Evolutionary conservation across 1,140 invertebrate genomes (phyloP).

Genomic region (Drosophila suzukii): DNA sequence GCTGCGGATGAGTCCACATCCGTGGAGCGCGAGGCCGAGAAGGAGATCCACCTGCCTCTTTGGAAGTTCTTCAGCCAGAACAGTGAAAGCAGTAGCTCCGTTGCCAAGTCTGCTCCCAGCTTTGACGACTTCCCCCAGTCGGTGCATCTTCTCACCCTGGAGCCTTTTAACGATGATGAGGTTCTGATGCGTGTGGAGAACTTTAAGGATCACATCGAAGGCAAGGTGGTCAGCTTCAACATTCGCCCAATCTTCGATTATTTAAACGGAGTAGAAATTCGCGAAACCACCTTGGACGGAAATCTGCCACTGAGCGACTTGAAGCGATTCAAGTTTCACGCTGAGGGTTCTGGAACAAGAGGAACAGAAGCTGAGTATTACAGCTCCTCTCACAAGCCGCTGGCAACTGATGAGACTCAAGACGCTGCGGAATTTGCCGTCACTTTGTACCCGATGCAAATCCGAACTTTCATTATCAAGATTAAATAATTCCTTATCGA

Average conservation of each 20-base stretch:
- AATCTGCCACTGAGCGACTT: conserved; percentile 62
- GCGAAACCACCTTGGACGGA: conserved; percentile 75
- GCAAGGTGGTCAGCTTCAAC: conserved; percentile 85
- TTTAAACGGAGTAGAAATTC: conserved; percentile 52
- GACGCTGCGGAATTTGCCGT: conserved; percentile 65
- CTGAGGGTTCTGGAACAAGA: conserved; percentile 47
- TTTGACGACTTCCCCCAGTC: conserved; percentile 87
- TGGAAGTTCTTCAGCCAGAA: conserved; percentile 83
- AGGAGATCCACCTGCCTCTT: conserved; percentile 68
- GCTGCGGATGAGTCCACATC: conserved; percentile 69
- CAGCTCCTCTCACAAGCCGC: conserved; percentile 34
- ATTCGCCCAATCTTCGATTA: conserved; percentile 62
- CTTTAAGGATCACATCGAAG: conserved; percentile 91
- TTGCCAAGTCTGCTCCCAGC: conserved; percentile 42
- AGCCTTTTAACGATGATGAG: conserved; percentile 90
- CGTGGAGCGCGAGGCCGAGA: conserved; percentile 52
- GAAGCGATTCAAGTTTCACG: conserved; percentile 70
- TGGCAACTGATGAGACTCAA: conserved; percentile 16
- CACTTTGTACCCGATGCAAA: conserved; percentile 72
- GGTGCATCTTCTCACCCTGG: conserved; percentile 94
- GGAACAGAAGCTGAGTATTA: conserved; percentile 29
- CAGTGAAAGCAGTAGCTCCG: conserved; percentile 65
- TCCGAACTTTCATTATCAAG: conserved; percentile 71
- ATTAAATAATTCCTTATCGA: neutral
- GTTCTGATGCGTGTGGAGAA: conserved; percentile 95